Evolutionary conservation across 2,113 vertebrate species (phyloP).

Genomic region (Petrocephalus zakoni): DNA sequence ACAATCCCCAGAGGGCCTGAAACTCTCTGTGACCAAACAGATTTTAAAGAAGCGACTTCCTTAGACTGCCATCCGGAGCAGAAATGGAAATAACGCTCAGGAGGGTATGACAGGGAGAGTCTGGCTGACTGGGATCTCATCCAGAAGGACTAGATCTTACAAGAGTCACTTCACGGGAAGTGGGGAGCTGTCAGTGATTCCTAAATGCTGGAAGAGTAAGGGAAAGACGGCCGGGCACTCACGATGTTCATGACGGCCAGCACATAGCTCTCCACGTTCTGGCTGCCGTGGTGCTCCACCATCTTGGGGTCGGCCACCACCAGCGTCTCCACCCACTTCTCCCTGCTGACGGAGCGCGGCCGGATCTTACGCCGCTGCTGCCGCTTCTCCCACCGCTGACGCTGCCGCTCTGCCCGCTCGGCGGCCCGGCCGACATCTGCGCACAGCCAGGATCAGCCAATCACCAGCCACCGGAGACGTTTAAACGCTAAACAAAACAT

Average conservation of each 20-base stretch:
- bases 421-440: slow-evolving; percentile 42
- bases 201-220: neutral
- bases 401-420: slow-evolving; percentile 47
- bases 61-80: slow-evolving; percentile 27
- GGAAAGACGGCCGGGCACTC: slow-evolving; percentile 45
- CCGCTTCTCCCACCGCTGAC: slow-evolving; percentile 68
- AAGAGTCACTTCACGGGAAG: slow-evolving; percentile 10
- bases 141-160: slow-evolving; percentile 22
- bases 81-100: slow-evolving; percentile 32
- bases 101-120: slow-evolving; percentile 27
- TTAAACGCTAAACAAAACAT: neutral
- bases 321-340: slow-evolving; percentile 95
- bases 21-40: slow-evolving; percentile 34
- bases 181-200: neutral
- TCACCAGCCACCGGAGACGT: slow-evolving; percentile 15
- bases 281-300: slow-evolving; percentile 82
- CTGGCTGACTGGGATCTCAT: slow-evolving; percentile 38
- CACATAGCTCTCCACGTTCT: slow-evolving; percentile 76
- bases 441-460: neutral
- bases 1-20: slow-evolving; percentile 21
- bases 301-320: slow-evolving; percentile 93
- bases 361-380: slow-evolving; percentile 54
- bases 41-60: slow-evolving; percentile 38
- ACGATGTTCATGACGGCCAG: slow-evolving; percentile 98
- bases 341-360: slow-evolving; percentile 80